A percentile compares a stretch with the other conserved stretches of the same genome.
Evolutionary conservation across 2,888 invertebrate genomes (phyloP).

Genomic region (Antitype chi): DNA sequence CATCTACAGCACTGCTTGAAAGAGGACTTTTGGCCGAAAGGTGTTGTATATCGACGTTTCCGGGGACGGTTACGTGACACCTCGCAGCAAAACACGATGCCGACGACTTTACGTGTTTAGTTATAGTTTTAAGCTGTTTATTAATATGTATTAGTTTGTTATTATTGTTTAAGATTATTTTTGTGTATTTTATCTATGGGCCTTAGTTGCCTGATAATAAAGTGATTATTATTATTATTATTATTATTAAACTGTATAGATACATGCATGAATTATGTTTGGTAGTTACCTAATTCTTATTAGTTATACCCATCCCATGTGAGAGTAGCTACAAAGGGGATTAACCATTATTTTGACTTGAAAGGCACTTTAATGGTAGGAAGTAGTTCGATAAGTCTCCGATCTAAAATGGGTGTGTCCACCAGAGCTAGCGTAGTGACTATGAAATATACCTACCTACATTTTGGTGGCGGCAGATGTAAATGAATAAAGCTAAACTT

Average conservation of each 20-base stretch:
- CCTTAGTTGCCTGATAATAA: too few relatives aligned
- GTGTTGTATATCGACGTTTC: too few relatives aligned
- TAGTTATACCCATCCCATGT: background rate
- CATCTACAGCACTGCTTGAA: too few relatives aligned
- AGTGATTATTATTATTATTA: too few relatives aligned
- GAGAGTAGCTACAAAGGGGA: slow-evolving; percentile 1
- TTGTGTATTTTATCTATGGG: too few relatives aligned
- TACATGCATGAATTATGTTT: background rate
- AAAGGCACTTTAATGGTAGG: background rate
- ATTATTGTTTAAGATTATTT: too few relatives aligned
- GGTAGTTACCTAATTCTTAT: background rate
- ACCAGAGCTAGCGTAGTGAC: background rate
- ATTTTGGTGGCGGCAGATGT: background rate
- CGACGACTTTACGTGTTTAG: too few relatives aligned
- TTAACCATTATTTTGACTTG: slow-evolving; percentile 2
- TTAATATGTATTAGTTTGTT: too few relatives aligned
- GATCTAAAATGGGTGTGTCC: background rate
- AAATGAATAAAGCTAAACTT: background rate
- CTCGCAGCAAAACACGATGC: too few relatives aligned
- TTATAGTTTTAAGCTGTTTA: too few relatives aligned
- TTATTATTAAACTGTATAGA: background rate
- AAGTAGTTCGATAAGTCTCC: background rate
- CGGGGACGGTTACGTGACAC: too few relatives aligned
- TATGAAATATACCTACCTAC: background rate
- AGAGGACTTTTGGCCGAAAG: too few relatives aligned